These are phyloP conservation scores for Paramisgurnus dabryanus DNA, from an alignment of 2,113 vertebrate genomes.

Conservation along the genomic window DNA sequence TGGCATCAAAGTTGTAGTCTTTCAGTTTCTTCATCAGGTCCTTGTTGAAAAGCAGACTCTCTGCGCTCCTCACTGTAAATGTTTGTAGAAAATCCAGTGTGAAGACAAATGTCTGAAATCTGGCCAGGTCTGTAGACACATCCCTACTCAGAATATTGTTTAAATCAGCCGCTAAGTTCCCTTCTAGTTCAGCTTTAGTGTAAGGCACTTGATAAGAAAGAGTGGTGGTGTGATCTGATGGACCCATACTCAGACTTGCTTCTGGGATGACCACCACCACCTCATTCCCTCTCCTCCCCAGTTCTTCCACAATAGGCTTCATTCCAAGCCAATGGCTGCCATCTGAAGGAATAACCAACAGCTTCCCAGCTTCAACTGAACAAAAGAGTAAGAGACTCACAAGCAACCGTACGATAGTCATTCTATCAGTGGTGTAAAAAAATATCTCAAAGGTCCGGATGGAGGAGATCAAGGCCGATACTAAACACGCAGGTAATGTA, in stretches of 20 bases:
- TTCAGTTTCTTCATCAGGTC: constrained; percentile 65
- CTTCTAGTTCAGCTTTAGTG: constrained; percentile 57
- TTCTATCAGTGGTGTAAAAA: neutral
- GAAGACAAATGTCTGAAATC: neutral
- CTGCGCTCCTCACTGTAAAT: constrained; percentile 40
- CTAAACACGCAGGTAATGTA: neutral
- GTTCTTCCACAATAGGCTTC: constrained; percentile 57
- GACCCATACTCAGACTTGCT: constrained; percentile 57
- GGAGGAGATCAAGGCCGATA: neutral
- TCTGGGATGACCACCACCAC: constrained; percentile 64
- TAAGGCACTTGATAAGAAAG: constrained; percentile 55
- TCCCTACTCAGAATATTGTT: fast-evolving
- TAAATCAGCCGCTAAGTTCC: fast-evolving
- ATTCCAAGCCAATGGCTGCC: constrained; percentile 81
- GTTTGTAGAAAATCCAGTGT: fast-evolving
- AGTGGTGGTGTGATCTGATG: constrained; percentile 63
- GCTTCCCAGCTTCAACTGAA: constrained; percentile 62
- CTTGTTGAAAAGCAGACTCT: constrained; percentile 57
- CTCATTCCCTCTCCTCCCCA: constrained; percentile 66
- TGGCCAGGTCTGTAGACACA: constrained; percentile 51
- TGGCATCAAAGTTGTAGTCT: constrained; percentile 66
- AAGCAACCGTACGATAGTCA: constrained; percentile 11
- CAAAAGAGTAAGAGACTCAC: constrained; percentile 28
- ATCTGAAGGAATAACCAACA: constrained; percentile 73
- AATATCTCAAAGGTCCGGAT: neutral